Conservation (phyloP, 2,888 invertebrate species). For the Clusia tigrina region DNA sequence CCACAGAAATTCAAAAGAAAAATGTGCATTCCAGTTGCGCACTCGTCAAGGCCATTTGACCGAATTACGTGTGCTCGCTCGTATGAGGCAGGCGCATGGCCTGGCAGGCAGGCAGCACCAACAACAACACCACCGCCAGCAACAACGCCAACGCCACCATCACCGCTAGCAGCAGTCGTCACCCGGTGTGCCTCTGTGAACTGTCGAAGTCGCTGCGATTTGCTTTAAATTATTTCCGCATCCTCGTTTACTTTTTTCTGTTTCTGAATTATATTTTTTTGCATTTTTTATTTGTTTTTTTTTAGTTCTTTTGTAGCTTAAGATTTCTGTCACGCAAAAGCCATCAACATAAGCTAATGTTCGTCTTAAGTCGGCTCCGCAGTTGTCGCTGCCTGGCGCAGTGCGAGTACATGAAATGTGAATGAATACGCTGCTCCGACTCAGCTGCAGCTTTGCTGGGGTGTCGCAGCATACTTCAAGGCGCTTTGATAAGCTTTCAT, state of each 20-base stretch:
- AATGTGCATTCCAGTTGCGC: neutral
- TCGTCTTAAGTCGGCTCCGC: constrained; percentile 1
- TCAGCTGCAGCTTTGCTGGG: neutral
- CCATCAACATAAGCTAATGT: constrained; percentile 11
- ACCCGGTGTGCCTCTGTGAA: too few relatives aligned
- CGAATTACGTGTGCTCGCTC: neutral
- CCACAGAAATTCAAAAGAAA: constrained; percentile 1
- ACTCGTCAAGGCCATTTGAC: neutral
- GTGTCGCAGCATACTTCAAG: constrained; percentile 5
- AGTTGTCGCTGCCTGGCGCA: too few relatives aligned
- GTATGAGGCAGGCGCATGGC: too few relatives aligned
- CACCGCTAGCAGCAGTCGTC: too few relatives aligned
- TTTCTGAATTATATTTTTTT: too few relatives aligned
- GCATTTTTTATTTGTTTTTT: too few relatives aligned
- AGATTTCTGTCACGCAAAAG: constrained; percentile 2
- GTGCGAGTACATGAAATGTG: neutral
- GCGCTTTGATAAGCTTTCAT: neutral
- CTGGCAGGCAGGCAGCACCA: too few relatives aligned
- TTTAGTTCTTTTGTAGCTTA: neutral
- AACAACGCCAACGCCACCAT: too few relatives aligned
- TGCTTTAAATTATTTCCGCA: neutral
- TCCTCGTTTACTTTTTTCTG: neutral
- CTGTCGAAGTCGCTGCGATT: neutral
- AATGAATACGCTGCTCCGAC: neutral
- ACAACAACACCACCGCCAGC: too few relatives aligned